phyloP scores from a whole-genome alignment of 2,888 invertebrate genomes.

The Daptonema setosum region DNA sequence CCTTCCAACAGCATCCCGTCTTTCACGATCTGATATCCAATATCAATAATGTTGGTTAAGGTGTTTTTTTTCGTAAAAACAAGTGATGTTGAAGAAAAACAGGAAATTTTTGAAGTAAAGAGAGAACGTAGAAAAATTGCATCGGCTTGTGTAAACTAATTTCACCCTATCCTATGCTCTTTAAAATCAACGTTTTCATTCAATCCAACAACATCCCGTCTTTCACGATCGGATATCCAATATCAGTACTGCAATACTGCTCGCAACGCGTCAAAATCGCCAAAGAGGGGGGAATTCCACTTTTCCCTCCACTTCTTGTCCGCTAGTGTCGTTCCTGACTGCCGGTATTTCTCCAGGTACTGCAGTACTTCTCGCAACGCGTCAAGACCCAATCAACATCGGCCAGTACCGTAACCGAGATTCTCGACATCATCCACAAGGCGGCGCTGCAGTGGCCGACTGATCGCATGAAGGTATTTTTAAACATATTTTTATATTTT shows the following conservation, averaged over 20 bases:
- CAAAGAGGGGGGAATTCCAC: too few species aligned
- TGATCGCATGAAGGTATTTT: constrained; percentile 71
- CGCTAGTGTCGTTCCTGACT: too few species aligned
- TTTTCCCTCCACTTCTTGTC: too few species aligned
- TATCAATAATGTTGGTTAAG: constrained; percentile 54
- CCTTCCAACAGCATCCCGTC: constrained; percentile 60
- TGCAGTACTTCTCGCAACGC: constrained; percentile 46
- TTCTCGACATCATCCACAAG: constrained; percentile 64
- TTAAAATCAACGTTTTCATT: constrained; percentile 68
- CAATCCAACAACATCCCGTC: constrained; percentile 60
- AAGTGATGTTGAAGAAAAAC: too few species aligned
- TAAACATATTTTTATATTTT: too few species aligned
- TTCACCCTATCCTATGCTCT: constrained; percentile 72
- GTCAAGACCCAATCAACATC: constrained; percentile 38
- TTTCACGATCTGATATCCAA: constrained; percentile 84
- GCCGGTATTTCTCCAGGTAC: constrained; percentile 42
- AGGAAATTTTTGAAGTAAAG: too few species aligned
- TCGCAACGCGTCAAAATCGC: too few species aligned
- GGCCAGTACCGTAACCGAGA: constrained; percentile 59
- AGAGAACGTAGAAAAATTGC: too few species aligned
- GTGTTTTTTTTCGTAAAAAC: not conserved
- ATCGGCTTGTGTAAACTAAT: not conserved
- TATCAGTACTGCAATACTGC: constrained; percentile 76
- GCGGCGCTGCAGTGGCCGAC: constrained; percentile 80
- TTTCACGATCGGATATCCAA: constrained; percentile 84